Base-by-base conservation (phyloP, 2,113 vertebrate species). In the Columba janthina region DNA sequence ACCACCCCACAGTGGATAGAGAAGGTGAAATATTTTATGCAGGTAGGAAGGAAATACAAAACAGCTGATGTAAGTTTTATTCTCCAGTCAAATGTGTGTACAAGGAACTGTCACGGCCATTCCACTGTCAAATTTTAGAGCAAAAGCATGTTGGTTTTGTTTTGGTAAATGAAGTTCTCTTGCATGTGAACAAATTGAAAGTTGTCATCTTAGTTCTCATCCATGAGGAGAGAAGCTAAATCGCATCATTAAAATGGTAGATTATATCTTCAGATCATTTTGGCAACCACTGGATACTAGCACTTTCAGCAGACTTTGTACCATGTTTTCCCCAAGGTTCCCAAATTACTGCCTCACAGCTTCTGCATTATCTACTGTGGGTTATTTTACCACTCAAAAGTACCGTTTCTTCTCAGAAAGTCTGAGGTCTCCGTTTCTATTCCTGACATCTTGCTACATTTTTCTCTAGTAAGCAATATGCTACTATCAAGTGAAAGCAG, bases 321-420 rank as follows among this genome's bases (percentile, higher is more conserved):
- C 42, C 3, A 1, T 57, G 34, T 19, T 54, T 80, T 85, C 31
- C 31, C 40, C 31, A 53, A 6, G 38, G 16, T 72, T 69, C 22
- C 32, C 22, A n/a, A 54, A 3, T 36, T 71, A 58, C 12, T 70
- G 56, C 17, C 40, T 36, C 34, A 48, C 16, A 76, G 64, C 46
- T 80, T 93, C 60, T 44, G 38, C 1, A 0, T 73, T 44, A 51
- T 17, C 67, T 57, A 2, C 66, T n/a, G 3, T 0, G 3, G 14
- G 14, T 82, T 73, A 25, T 62, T 67, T 62, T 17, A 38, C 20
- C 36, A 34, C 9, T 57, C 54, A 77, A 3, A 82, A 83, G 15
- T 64, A 51, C 24, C 32, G 9, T 14, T 10, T 36, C 60, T 66
- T 71, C 57, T 65, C 51, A 34, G 28, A 28, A 72, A 73, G 14